phyloP scores from a whole-genome alignment of 2,888 invertebrate genomes.

The Scaptomyza reducta region DNA sequence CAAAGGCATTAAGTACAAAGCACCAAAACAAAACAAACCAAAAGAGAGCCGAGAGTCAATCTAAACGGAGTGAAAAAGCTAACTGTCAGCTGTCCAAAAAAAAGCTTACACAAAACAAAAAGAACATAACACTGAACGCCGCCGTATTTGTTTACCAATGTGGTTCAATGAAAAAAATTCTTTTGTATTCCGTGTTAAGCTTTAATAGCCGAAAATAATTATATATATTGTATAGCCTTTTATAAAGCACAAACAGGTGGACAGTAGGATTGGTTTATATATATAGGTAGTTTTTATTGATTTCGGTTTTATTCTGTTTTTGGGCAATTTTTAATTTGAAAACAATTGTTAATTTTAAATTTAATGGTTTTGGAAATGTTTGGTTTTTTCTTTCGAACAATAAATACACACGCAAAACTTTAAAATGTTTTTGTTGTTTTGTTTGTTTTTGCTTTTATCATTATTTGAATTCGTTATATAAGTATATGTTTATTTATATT shows the following conservation, averaged over 20 bases:
- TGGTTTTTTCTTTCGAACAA: slow-evolving; percentile 59
- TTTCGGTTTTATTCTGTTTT: slow-evolving; percentile 64
- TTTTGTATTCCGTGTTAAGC: slow-evolving; percentile 15
- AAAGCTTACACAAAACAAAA: slow-evolving; percentile 44
- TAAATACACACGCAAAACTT: slow-evolving; percentile 75
- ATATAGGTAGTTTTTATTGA: slow-evolving; percentile 70
- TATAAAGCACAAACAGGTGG: neutral
- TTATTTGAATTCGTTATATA: slow-evolving; percentile 58
- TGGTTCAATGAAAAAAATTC: slow-evolving; percentile 1
- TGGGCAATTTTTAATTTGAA: slow-evolving; percentile 65
- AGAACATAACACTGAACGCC: slow-evolving; percentile 23
- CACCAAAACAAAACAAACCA: slow-evolving; percentile 61
- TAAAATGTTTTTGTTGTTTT: slow-evolving; percentile 63
- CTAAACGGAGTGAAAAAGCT: slow-evolving; percentile 56
- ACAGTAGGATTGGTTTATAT: slow-evolving; percentile 47
- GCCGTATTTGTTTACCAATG: slow-evolving; percentile 48
- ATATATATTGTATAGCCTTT: neutral
- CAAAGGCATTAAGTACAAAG: slow-evolving; percentile 36
- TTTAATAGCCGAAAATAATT: slow-evolving; percentile 9
- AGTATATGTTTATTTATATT: slow-evolving; percentile 31
- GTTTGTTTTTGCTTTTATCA: slow-evolving; percentile 36
- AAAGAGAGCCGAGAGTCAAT: slow-evolving; percentile 33
- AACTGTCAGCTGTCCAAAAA: slow-evolving; percentile 49
- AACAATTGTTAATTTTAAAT: slow-evolving; percentile 65
- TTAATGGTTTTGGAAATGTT: slow-evolving; percentile 50